phyloP scores from a whole-genome alignment of 2,113 vertebrate species.

The Miniopterus natalensis region DNA sequence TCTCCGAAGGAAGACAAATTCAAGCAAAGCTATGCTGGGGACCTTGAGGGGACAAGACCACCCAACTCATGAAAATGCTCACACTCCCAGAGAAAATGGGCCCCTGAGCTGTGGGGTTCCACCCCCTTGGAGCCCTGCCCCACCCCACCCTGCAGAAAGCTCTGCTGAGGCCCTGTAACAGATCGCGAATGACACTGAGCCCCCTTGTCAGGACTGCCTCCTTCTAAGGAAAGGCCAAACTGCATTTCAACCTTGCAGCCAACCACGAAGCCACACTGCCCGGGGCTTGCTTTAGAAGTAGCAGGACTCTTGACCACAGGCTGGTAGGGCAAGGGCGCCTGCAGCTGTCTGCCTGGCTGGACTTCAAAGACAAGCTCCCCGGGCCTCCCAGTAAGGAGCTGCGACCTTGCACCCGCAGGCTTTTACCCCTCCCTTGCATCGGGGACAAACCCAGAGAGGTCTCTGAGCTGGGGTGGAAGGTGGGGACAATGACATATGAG shows the following conservation, averaged over 20 bases:
- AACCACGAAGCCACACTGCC: accelerated
- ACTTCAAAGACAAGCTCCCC: not conserved
- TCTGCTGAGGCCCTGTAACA: too few species aligned
- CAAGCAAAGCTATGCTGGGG: not conserved
- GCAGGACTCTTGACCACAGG: accelerated
- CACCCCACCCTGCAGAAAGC: not conserved
- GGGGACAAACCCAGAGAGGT: not conserved
- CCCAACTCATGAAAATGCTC: not conserved
- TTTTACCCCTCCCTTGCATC: accelerated
- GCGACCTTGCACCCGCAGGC: not conserved
- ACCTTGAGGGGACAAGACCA: too few species aligned
- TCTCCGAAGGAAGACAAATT: not conserved
- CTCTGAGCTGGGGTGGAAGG: not conserved
- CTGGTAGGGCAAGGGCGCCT: accelerated
- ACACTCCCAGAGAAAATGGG: not conserved
- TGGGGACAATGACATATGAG: too few species aligned
- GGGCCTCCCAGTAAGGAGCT: not conserved
- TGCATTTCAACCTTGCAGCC: not conserved
- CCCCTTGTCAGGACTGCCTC: not conserved
- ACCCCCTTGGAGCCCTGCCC: too few species aligned
- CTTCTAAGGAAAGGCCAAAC: not conserved
- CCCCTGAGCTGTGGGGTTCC: accelerated
- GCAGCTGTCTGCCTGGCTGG: not conserved
- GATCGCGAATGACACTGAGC: too few species aligned
- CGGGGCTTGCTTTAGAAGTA: not conserved